These are phyloP conservation scores for Maconellicoccus hirsutus DNA, from an alignment of 1,140 invertebrate genomes.

Conservation along the genomic window DNA sequence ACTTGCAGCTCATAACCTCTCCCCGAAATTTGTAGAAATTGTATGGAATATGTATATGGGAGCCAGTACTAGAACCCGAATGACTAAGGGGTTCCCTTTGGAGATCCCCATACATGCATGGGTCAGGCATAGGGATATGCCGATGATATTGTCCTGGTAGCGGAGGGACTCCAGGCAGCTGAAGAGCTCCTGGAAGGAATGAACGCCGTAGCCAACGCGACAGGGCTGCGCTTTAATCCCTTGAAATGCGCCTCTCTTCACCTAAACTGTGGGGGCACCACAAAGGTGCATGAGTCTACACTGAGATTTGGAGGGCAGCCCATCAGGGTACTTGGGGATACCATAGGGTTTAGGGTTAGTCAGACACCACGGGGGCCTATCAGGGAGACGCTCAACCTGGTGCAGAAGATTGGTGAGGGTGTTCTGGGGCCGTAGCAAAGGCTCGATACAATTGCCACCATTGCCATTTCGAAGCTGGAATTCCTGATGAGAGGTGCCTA, in stretches of 20 bases:
- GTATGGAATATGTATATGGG: background rate
- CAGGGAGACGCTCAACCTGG: background rate
- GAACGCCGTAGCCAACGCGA: background rate
- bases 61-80: background rate
- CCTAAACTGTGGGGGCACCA: background rate
- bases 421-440: background rate
- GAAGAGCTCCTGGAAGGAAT: background rate
- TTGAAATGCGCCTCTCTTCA: background rate
- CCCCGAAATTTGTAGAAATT: background rate
- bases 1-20: background rate
- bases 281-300: background rate
- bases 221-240: background rate
- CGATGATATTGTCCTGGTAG: background rate
- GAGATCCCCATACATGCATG: background rate
- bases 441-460: too few relatives aligned
- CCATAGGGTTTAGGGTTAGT: background rate
- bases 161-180: background rate
- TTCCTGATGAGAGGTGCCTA: background rate
- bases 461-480: background rate
- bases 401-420: background rate
- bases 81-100: background rate
- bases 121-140: background rate
- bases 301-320: background rate
- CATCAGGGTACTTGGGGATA: background rate
- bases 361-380: background rate